These are phyloP conservation scores for Scaptodrosophila latifasciaeformis DNA, from an alignment of 2,888 invertebrate species.

Conservation along the genomic window DNA sequence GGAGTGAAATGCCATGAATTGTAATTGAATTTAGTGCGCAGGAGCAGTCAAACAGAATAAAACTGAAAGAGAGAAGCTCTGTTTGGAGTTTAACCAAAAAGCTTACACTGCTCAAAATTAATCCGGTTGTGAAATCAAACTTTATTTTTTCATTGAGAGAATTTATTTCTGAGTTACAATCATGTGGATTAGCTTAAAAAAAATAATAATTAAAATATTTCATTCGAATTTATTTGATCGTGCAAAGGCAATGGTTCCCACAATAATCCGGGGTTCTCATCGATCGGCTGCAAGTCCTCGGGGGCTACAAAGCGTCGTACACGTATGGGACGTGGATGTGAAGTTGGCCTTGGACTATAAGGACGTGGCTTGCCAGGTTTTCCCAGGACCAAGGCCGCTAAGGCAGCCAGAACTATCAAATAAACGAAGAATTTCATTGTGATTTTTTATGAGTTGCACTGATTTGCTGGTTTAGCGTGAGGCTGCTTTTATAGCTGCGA, in stretches of 20 bases:
- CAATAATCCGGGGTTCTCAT: conserved; percentile 3
- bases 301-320: conserved; percentile 41
- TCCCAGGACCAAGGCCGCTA: conserved; percentile 16
- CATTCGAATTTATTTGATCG: too few species aligned
- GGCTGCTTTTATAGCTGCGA: conserved; percentile 15
- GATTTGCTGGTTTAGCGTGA: too few species aligned
- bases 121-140: too few species aligned
- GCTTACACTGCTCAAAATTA: conserved; percentile 25
- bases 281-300: conserved; percentile 19
- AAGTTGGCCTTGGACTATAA: conserved; percentile 24
- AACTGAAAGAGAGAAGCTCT: conserved; percentile 22
- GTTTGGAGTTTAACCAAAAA: conserved; percentile 24
- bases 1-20: conserved; percentile 11
- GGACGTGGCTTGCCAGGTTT: conserved; percentile 26
- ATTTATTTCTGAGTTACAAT: too few species aligned
- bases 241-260: too few species aligned
- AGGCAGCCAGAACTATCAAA: conserved; percentile 25
- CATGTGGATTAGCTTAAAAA: too few species aligned
- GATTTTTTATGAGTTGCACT: conserved; percentile 15
- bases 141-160: too few species aligned
- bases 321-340: conserved; percentile 33
- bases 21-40: conserved; percentile 58
- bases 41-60: conserved; percentile 39
- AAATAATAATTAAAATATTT: too few species aligned
- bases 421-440: conserved; percentile 29